phyloP scores from a whole-genome alignment of 2,888 invertebrate species.

The Acanthopleura granulata region DNA sequence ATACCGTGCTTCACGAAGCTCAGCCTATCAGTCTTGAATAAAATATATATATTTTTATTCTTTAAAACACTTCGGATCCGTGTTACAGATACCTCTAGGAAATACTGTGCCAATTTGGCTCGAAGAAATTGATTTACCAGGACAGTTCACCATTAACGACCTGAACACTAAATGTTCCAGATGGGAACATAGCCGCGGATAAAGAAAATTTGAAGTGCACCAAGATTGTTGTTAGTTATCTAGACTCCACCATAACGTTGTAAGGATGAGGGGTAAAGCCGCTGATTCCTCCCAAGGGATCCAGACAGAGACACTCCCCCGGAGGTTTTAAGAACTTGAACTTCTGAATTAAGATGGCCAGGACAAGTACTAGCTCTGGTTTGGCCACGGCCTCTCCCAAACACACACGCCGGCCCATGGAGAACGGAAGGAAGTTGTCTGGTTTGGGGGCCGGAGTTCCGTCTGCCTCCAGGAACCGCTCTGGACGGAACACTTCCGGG shows the following conservation, averaged over 20 bases:
- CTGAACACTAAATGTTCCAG: no score
- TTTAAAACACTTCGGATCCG: no score
- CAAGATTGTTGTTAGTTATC: neutral
- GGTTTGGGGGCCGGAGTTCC: slow-evolving; percentile 48
- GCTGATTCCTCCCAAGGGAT: slow-evolving; percentile 18
- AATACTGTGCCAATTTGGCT: no score
- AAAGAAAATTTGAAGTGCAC: no score
- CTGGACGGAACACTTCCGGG: slow-evolving; percentile 46
- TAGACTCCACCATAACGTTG: slow-evolving; percentile 26
- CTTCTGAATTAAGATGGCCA: slow-evolving; percentile 39
- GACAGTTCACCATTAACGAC: no score
- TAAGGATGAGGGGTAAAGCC: slow-evolving; percentile 20
- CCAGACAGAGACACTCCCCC: slow-evolving; percentile 30
- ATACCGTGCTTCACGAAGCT: no score
- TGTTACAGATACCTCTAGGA: no score
- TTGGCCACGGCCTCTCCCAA: slow-evolving; percentile 54
- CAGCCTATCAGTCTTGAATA: no score
- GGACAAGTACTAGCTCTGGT: slow-evolving; percentile 45
- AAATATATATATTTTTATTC: no score
- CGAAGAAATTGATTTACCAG: no score
- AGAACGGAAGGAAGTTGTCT: slow-evolving; percentile 54
- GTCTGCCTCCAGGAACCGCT: slow-evolving; percentile 47
- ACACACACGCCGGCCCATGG: slow-evolving; percentile 54
- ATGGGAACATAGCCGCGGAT: no score
- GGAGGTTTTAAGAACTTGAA: slow-evolving; percentile 36